Evolutionary conservation across 2,888 invertebrate genomes (phyloP).

Genomic region (Hirtodrosophila trivittata): DNA sequence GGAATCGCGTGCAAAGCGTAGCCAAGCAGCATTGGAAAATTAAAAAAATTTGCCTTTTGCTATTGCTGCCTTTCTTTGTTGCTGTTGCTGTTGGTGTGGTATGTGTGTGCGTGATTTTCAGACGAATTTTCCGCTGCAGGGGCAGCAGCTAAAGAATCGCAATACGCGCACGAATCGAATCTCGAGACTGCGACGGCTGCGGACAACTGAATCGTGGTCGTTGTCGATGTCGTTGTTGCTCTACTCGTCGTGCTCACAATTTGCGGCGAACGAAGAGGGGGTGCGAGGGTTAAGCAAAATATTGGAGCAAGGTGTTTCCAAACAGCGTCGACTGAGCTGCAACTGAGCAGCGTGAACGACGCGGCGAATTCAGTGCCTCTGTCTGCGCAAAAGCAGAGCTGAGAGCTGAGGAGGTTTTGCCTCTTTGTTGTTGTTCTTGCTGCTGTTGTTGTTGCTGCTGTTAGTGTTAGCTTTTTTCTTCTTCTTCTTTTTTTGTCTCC

Average conservation of each 20-base stretch:
- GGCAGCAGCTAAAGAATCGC: constrained; percentile 60
- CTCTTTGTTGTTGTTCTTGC: constrained; percentile 33
- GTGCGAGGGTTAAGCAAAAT: constrained; percentile 42
- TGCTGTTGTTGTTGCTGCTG: constrained; percentile 26
- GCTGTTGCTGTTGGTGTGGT: constrained; percentile 18
- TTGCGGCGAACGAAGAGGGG: constrained; percentile 4
- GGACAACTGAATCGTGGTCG: constrained; percentile 40
- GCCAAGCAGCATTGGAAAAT: constrained; percentile 68
- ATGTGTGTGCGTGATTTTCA: constrained; percentile 46
- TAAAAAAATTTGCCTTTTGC: constrained; percentile 30
- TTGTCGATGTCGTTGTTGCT: constrained; percentile 19
- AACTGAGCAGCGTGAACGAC: constrained; percentile 32
- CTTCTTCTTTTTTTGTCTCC: constrained; percentile 42
- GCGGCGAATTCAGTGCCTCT: constrained; percentile 59
- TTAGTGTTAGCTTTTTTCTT: constrained; percentile 9
- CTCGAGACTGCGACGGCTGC: constrained; percentile 57
- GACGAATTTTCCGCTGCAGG: constrained; percentile 67
- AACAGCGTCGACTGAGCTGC: constrained; percentile 54
- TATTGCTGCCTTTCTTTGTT: constrained; percentile 33
- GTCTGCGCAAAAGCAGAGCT: constrained; percentile 69
- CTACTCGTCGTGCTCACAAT: constrained; percentile 22
- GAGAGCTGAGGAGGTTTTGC: constrained; percentile 53
- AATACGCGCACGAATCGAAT: constrained; percentile 62
- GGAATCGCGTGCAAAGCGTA: constrained; percentile 68
- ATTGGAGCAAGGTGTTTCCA: constrained; percentile 79